These are phyloP conservation scores for Trissonchulus latispiculum DNA, from an alignment of 2,888 invertebrate genomes.

Conservation along the genomic window DNA sequence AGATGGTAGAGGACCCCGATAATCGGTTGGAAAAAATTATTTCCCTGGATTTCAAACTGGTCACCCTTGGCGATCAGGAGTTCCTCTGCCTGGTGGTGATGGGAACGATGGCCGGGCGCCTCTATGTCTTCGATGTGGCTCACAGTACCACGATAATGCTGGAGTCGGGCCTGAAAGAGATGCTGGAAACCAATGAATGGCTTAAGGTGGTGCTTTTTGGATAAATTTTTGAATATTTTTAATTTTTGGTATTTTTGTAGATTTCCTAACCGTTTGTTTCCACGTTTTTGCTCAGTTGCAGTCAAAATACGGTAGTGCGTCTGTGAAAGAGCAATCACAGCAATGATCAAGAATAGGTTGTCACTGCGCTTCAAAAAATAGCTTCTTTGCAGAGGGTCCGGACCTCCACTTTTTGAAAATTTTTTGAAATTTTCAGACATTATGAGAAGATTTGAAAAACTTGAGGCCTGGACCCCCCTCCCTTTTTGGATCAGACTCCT, in stretches of 20 bases:
- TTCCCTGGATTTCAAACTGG: conserved; percentile 83
- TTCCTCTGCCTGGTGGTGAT: conserved; percentile 65
- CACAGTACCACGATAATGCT: conserved; percentile 67
- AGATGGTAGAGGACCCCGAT: conserved; percentile 27
- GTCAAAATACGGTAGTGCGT: too few species aligned
- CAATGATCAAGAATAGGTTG: too few species aligned
- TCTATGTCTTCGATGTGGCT: conserved; percentile 75
- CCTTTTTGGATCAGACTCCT: too few species aligned
- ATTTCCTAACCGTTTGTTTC: background rate
- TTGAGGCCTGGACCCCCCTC: too few species aligned
- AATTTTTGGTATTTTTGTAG: background rate
- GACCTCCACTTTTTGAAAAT: too few species aligned
- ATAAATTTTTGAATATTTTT: background rate
- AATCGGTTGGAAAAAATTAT: conserved; percentile 46
- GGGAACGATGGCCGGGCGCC: conserved; percentile 67
- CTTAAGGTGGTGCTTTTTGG: conserved; percentile 57
- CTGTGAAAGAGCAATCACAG: too few species aligned
- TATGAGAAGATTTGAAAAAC: too few species aligned
- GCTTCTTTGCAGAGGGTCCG: too few species aligned
- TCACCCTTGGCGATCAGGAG: conserved; percentile 77
- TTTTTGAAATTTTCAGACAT: too few species aligned
- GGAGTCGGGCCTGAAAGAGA: conserved; percentile 64
- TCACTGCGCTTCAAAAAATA: too few species aligned
- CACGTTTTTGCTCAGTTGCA: too few species aligned
- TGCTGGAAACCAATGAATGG: conserved; percentile 68